Evolutionary conservation across 2,888 invertebrate genomes (phyloP), one percentile per base, ranked within the genome.

Genomic region (Standfussiana lucernea): DNA sequence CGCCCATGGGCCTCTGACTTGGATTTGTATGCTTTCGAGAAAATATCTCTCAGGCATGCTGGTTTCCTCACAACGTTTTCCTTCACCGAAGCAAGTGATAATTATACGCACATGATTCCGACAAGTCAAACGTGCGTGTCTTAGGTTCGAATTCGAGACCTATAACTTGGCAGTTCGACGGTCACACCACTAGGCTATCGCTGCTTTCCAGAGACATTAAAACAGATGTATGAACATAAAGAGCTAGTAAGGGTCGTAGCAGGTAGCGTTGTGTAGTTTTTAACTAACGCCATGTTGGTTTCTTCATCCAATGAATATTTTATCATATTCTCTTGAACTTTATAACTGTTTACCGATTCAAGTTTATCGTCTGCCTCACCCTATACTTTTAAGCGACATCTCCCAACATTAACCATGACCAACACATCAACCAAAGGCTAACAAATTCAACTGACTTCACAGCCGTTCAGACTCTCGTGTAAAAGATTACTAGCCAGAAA

Each of bases 401-500:
- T 83, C 56, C 67, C 21, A 75, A 82, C 66, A 77, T 56, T 66
- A 79, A 8, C 75, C 80, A 73, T 72, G 59, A 72, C 45, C 53
- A 40, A 59, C 15, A 32, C 18, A 21, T 75, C 64, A 37, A 28
- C 35, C 24, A 75, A 67, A 37, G 59, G 13, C 28, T 69, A 47
- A 81, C 75, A 68, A 78, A 65, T 82, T 68, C 21, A 59, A 64
- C 72, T 21, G 37, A 72, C 53, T 35, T 81, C 70, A 77, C 61
- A 81, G 64, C 67, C 74, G 69, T 69, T 70, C 40, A 69, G 45
- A 78, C 69, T 69, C 82, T 78, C 68, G 62, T 74, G 82, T 88
- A 79, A 88, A 84, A 87, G 81, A 76, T 83, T 80, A 76, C 71
- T 70, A 71, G 68, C 66, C 53, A 71, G 66, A 78, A 84, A 71